phyloP scores from a whole-genome alignment of 2,113 vertebrate species.

The Hepsetus odoe region DNA sequence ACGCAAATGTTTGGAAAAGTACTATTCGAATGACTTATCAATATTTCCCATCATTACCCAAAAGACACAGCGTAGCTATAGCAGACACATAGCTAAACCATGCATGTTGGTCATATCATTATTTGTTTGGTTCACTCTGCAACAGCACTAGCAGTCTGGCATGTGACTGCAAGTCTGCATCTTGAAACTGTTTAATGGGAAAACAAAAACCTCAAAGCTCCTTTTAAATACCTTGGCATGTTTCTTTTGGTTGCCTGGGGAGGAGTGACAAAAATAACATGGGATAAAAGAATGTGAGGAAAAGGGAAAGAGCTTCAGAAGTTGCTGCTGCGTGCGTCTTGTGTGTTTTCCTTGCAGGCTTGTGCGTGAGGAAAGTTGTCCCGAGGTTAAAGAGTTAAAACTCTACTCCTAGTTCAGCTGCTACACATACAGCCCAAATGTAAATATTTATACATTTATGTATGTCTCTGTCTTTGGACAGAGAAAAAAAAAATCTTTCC shows the following conservation, averaged over 20 bases:
- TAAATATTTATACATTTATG: conserved; percentile 26
- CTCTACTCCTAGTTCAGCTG: conserved; percentile 38
- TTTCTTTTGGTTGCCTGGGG: conserved; percentile 14
- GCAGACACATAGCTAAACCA: background rate
- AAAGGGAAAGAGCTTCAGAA: background rate
- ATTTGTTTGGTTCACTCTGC: too few species aligned
- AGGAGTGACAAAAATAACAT: conserved; percentile 14
- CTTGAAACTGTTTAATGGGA: background rate
- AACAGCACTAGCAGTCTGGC: background rate
- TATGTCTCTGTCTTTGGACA: background rate
- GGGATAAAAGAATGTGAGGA: background rate
- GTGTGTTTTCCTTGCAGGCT: background rate
- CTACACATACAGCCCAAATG: conserved; percentile 12
- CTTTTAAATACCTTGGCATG: conserved; percentile 24
- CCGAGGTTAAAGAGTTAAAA: conserved; percentile 47
- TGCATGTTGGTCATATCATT: background rate
- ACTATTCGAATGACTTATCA: background rate
- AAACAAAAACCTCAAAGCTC: background rate
- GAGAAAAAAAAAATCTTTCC: background rate
- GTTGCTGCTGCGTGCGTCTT: conserved; percentile 15
- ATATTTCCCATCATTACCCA: background rate
- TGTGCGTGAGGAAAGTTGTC: conserved; percentile 22
- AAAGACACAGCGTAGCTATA: background rate
- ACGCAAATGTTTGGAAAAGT: too few species aligned
- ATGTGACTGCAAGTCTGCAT: background rate